A percentile compares a stretch with the other conserved stretches of the same genome.
Evolutionary conservation across 2,888 invertebrate species (phyloP).

Genomic region (Ormyrus rosae): DNA sequence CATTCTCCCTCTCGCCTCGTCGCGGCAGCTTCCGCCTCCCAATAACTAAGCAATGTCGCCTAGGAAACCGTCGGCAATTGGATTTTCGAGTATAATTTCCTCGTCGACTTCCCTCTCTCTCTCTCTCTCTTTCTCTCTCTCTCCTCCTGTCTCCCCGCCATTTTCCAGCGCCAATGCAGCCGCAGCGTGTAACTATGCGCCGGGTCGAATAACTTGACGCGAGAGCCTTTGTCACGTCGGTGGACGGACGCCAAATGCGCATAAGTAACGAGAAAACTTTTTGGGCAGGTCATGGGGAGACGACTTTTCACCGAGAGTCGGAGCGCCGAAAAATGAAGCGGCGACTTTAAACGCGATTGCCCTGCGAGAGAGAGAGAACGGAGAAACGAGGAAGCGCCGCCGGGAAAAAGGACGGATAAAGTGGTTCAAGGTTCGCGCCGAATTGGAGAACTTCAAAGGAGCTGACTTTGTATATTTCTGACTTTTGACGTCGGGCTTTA

Average conservation of each 20-base stretch:
- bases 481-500: background rate
- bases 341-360: conserved; percentile 9
- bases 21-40: conserved; percentile 14
- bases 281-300: background rate
- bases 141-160: background rate
- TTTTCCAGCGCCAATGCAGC: background rate
- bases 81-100: conserved; percentile 57
- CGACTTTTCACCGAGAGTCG: background rate
- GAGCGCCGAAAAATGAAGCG: background rate
- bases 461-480: conserved; percentile 2
- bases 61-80: conserved; percentile 53
- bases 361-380: no score
- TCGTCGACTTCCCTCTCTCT: conserved; percentile 54
- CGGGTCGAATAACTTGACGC: background rate
- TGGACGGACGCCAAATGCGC: conserved; percentile 40
- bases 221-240: conserved; percentile 20
- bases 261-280: conserved; percentile 45
- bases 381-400: no score
- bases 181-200: background rate
- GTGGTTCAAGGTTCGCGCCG: conserved; percentile 5
- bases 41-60: conserved; percentile 55
- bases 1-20: background rate
- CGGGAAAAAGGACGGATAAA: background rate
- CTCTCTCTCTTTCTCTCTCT: conserved; percentile 26
- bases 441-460: conserved; percentile 3